Base-by-base conservation (phyloP, 2,113 vertebrate genomes). In the Indicator maculatus region DNA sequence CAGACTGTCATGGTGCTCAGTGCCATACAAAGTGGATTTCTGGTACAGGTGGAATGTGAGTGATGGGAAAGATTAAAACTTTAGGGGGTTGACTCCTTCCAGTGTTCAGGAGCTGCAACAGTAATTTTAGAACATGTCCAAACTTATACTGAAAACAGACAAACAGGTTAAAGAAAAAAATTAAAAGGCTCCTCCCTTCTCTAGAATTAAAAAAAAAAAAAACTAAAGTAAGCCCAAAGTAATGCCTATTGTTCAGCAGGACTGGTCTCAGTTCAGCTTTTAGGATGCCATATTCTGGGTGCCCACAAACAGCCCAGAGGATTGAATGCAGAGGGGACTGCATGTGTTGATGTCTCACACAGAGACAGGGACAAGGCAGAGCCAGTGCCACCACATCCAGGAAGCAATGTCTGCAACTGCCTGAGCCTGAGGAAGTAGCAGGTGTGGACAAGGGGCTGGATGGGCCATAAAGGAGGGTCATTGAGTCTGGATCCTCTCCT, bases 311-410 rank as follows among this genome's bases (percentile, higher is more conserved):
- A 69, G 44, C 36, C 59, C 0, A 0, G 3, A 15, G 20, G 1
- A 3, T 3, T 47, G 60, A 33, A 58, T 4, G 0, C 1, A 2
- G 36, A 31, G 21, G 21, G 33, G 52, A 6, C 6, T 0, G 0
- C 0, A 0, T 3, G 19, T 26, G 79, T 18, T 0, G 0, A 2
- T 6, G 18, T 4, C 39, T 24, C 72, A 21, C 7, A 0, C 2
- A 1, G 36, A 33, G 53, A 56, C 2, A 1, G n/a, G 16, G 41
- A 38, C 26, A 4, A 0, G 6, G 72, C 59, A 76, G n/a, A 71
- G 12, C 41, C 67, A 83, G 58, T 74, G 16, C 52, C 61, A 31
- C 26, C 2, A 0, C 47, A 28, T 76, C 47, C 90, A 45, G 28
- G n/a, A 30, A 77, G 18, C 0, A 0, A 52, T 7, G 10, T 44